These are phyloP conservation scores for Zootermopsis nevadensis DNA, from an alignment of 2,888 invertebrate species.

Conservation along the genomic window DNA sequence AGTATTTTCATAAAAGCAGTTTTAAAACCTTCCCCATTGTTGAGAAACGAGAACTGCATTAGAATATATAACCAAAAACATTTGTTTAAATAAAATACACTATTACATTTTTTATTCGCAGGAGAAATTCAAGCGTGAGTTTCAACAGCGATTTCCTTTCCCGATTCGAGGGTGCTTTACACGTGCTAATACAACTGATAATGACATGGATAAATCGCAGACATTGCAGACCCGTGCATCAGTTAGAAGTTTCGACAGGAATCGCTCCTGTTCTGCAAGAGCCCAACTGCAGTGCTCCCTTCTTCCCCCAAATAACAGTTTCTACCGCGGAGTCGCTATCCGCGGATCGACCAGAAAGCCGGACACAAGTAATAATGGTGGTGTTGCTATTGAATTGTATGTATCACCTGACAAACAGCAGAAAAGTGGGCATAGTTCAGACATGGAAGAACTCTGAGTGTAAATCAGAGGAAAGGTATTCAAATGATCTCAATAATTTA, in stretches of 20 bases:
- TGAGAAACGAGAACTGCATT: not conserved
- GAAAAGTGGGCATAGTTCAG: not conserved
- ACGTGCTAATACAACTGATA: constrained; percentile 56
- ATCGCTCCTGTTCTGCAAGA: constrained; percentile 50
- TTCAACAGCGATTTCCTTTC: constrained; percentile 76
- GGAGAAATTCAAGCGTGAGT: constrained; percentile 85
- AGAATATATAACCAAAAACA: not conserved
- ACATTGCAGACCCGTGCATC: constrained; percentile 42
- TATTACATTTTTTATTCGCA: constrained; percentile 58
- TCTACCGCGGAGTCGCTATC: constrained; percentile 58
- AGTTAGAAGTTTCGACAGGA: constrained; percentile 50
- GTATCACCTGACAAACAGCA: constrained; percentile 48
- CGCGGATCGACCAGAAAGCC: constrained; percentile 45
- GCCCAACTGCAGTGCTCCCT: constrained; percentile 16
- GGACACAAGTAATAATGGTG: not conserved
- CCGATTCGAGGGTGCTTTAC: constrained; percentile 60
- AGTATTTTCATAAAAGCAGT: not conserved
- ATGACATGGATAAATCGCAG: constrained; percentile 59
- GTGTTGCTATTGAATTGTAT: constrained; percentile 52
- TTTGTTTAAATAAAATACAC: not conserved
- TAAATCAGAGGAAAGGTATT: not conserved
- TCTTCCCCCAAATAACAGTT: constrained; percentile 41
- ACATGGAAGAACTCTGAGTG: constrained; percentile 39
- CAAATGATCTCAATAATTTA: too few species aligned
- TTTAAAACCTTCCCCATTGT: not conserved